Evolutionary conservation across 1,140 invertebrate genomes (phyloP).

Genomic region (Zaprionus vittiger): DNA sequence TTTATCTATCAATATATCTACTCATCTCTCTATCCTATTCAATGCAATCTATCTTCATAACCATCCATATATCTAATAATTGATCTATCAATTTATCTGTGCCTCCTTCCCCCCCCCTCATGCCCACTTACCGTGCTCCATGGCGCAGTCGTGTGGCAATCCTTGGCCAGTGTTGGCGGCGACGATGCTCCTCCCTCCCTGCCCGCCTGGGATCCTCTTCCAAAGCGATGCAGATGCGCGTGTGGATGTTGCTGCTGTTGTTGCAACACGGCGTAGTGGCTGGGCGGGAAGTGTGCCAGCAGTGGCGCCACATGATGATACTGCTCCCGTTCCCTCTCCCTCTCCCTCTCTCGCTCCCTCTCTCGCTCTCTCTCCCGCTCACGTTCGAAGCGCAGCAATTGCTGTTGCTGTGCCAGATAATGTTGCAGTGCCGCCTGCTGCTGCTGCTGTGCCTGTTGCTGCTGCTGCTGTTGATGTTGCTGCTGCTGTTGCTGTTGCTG

Average conservation of each 20-base stretch:
- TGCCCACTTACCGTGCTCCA: slow-evolving; percentile 38
- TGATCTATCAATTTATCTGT: background rate
- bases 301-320: slow-evolving; percentile 66
- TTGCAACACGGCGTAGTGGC: slow-evolving; percentile 66
- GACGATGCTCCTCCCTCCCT: slow-evolving; percentile 36
- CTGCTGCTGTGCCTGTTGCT: slow-evolving; percentile 59
- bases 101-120: background rate
- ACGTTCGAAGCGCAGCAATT: slow-evolving; percentile 66
- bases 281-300: slow-evolving; percentile 71
- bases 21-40: background rate
- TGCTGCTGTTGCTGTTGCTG: slow-evolving; percentile 44
- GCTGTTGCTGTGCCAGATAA: slow-evolving; percentile 75
- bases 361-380: slow-evolving; percentile 59
- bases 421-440: slow-evolving; percentile 72
- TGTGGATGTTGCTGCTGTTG: slow-evolving; percentile 55
- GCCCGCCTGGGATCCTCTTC: slow-evolving; percentile 10
- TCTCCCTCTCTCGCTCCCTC: slow-evolving; percentile 44
- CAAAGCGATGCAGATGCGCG: slow-evolving; percentile 39
- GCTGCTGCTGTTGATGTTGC: slow-evolving; percentile 46
- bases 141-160: slow-evolving; percentile 22
- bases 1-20: background rate
- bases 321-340: slow-evolving; percentile 47
- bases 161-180: slow-evolving; percentile 28
- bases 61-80: background rate
- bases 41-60: background rate